phyloP scores from a whole-genome alignment of 1,140 invertebrate species.

The Drosophila funebris region DNA sequence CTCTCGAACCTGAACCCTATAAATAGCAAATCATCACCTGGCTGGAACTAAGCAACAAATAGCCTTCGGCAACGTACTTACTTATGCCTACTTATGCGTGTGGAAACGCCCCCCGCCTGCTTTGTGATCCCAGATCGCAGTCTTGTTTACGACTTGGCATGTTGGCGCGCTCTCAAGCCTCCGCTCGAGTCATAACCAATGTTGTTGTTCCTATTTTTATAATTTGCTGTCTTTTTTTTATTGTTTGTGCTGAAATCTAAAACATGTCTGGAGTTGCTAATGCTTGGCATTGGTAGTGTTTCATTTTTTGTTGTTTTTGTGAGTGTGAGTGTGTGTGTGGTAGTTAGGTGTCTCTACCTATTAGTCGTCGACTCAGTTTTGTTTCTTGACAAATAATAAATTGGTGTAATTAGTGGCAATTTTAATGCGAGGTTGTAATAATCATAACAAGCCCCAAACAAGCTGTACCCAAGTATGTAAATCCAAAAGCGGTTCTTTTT shows the following conservation, averaged over 20 bases:
- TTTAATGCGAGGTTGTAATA: conserved; percentile 44
- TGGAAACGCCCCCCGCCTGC: conserved; percentile 8
- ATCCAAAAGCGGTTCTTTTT: conserved; percentile 28
- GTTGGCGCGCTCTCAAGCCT: conserved; percentile 31
- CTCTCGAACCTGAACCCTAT: conserved; percentile 15
- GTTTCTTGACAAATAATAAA: conserved; percentile 59
- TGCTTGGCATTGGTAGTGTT: conserved; percentile 39
- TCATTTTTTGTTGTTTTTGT: conserved; percentile 7
- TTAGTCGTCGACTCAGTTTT: conserved; percentile 51
- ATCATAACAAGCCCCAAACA: conserved; percentile 23
- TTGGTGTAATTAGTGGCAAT: conserved; percentile 68
- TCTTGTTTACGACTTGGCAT: conserved; percentile 40
- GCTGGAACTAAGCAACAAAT: conserved; percentile 26
- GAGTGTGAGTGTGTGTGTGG: conserved; percentile 1
- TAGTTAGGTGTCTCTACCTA: conserved; percentile 11
- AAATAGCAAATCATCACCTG: conserved; percentile 75
- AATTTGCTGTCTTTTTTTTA: conserved; percentile 27
- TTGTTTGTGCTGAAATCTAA: conserved; percentile 35
- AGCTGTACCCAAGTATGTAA: conserved; percentile 41
- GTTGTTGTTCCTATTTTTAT: neutral
- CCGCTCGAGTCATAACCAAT: conserved; percentile 13
- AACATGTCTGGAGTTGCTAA: conserved; percentile 53
- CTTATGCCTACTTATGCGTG: conserved; percentile 50
- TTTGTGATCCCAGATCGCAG: neutral
- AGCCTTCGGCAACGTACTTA: conserved; percentile 68